Evolutionary conservation across 2,113 vertebrate species (phyloP).

Genomic region (Alethe diademata): DNA sequence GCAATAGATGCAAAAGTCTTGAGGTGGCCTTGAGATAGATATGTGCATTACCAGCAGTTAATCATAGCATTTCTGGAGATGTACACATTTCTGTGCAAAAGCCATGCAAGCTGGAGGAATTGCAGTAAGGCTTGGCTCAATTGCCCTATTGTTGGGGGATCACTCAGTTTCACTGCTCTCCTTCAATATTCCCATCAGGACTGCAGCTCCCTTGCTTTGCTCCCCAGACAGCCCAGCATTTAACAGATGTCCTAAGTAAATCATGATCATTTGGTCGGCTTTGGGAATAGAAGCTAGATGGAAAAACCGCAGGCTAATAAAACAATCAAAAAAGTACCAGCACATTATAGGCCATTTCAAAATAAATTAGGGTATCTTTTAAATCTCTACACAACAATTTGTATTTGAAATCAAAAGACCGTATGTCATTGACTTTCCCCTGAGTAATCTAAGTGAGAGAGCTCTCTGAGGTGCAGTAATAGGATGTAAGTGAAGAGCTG

Average conservation of each 20-base stretch:
- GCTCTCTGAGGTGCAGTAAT: conserved; percentile 52
- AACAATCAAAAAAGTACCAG: background rate
- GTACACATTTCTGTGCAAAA: background rate
- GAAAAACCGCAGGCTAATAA: background rate
- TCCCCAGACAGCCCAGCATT: conserved; percentile 15
- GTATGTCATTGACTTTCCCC: conserved; percentile 32
- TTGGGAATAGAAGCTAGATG: background rate
- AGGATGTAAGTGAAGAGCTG: conserved; percentile 53
- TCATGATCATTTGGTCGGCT: background rate
- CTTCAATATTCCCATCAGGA: conserved; percentile 31
- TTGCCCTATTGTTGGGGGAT: background rate
- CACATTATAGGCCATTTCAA: background rate
- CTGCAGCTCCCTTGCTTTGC: background rate
- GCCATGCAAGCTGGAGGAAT: background rate
- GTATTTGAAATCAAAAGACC: conserved; percentile 16
- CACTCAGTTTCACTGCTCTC: background rate
- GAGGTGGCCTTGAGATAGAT: background rate
- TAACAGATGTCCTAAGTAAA: conserved; percentile 52
- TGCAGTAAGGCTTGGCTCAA: background rate
- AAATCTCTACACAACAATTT: conserved; percentile 10
- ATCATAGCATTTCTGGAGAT: background rate
- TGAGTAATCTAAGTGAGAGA: conserved; percentile 30
- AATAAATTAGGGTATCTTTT: conserved; percentile 33
- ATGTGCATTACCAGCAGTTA: background rate
- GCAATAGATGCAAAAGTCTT: background rate